Conservation (phyloP, 2,888 invertebrate genomes). For the Cinara cedri region DNA sequence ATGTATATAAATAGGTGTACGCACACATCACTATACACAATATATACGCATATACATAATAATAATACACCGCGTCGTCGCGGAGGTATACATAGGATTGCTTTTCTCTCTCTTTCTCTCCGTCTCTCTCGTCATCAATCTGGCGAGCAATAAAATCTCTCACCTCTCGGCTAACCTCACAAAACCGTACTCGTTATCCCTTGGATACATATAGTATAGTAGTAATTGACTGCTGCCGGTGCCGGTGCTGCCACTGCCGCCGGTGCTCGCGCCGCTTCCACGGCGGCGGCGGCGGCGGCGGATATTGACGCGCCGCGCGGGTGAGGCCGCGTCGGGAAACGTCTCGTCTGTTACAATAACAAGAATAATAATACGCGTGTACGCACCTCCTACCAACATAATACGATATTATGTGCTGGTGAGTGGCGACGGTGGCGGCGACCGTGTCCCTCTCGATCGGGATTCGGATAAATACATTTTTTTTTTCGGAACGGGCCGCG, state of each 20-base stretch:
- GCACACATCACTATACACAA: not conserved
- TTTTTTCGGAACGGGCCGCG: not conserved
- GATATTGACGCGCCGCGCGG: too few species aligned
- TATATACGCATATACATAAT: not conserved
- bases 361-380: too few species aligned
- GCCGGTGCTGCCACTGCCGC: too few species aligned
- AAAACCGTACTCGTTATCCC: conserved; percentile 35
- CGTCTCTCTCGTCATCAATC: conserved; percentile 48
- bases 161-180: conserved; percentile 32
- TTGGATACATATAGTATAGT: too few species aligned
- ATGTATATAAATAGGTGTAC: not conserved
- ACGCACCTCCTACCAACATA: too few species aligned
- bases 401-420: too few species aligned
- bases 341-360: not conserved
- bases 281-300: not conserved
- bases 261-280: too few species aligned
- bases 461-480: conserved; percentile 39
- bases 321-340: not conserved
- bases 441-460: conserved; percentile 27
- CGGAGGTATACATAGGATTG: too few species aligned
- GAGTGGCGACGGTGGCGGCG: too few species aligned
- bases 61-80: not conserved
- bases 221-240: not conserved
- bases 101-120: too few species aligned
- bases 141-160: conserved; percentile 57